Base-by-base conservation (phyloP, 2,888 invertebrate genomes). In the Tholera decimalis region DNA sequence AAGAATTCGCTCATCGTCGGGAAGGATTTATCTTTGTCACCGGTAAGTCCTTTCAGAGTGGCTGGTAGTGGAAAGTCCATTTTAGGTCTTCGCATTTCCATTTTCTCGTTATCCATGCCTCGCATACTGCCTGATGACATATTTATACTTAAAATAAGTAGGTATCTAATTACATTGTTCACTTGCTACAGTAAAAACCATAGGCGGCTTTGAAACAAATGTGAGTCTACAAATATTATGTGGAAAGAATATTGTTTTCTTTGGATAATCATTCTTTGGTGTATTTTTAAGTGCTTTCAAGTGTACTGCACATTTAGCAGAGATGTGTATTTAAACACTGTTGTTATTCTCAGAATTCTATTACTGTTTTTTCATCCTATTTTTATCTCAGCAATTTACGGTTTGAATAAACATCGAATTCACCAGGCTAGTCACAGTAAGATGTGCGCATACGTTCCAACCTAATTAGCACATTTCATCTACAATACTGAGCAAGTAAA, bases 1-100 rank as follows among this genome's bases (percentile, higher is more conserved):
- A 96, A 92, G 80, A 96, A 95, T 66, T 96, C 96, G 64, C 94
- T 95, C 96, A 96, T 96, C 0, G 93, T 95, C 0, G 96, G 96
- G 53, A 93, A 89, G 0, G 85, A 79, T 71, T 92, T 92, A 13
- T 90, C 89, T 33, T 89, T 92, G 30, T 91, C 92, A 4, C 86
- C 85, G 2, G 90, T 57, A 1, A 94, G 79, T 1, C 91, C 91
- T 68, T 88, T 91, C 22, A 95, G 74, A 1, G 92, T 90, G 1
- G 89, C 89, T 1, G 94, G 94, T 1, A 94, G 73, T 0, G 94
- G 94, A 57, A 95, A 93, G 47, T 95, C 94, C 77, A 94, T 86
- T 74, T 92, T 93, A 4, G 90, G 92, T 30, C 92, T 86, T n/a
- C 91, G 86, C 85, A 90, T 90, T 28, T 93, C 93, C 81, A 90